Conservation (phyloP, 2,113 vertebrate species). For the Sminthopsis crassicaudata region DNA sequence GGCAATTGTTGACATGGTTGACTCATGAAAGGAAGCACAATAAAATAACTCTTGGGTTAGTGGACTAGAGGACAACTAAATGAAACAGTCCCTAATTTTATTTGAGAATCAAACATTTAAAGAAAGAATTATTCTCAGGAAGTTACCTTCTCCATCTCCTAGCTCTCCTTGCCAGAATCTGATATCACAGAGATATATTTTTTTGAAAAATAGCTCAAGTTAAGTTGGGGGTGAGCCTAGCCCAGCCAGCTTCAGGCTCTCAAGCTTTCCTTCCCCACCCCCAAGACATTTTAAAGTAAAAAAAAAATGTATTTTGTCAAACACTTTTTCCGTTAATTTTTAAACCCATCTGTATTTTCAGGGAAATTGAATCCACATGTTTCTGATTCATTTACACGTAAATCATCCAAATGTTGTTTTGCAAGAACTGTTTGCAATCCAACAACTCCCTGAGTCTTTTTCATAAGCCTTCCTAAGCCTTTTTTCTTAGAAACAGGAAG, state of each 20-base stretch:
- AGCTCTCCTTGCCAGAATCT: conserved; percentile 12
- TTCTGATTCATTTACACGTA: conserved; percentile 82
- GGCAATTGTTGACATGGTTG: neutral
- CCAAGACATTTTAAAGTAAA: conserved; percentile 60
- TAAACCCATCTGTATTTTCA: conserved; percentile 80
- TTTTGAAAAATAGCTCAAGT: neutral
- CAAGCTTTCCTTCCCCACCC: conserved; percentile 1
- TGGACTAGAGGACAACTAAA: neutral
- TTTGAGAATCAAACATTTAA: conserved; percentile 48
- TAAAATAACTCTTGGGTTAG: neutral
- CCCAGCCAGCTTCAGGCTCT: neutral
- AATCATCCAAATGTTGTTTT: conserved; percentile 80
- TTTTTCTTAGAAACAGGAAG: conserved; percentile 82
- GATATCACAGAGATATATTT: neutral
- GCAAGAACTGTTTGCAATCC: conserved; percentile 72
- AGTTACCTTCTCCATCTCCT: conserved; percentile 22
- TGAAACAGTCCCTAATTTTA: conserved; percentile 10
- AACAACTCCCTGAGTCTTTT: conserved; percentile 77
- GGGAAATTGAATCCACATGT: conserved; percentile 83
- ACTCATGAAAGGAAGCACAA: neutral
- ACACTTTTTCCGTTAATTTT: conserved; percentile 82
- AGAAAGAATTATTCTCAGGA: conserved; percentile 19
- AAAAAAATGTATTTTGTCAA: conserved; percentile 72
- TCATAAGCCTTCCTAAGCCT: conserved; percentile 71
- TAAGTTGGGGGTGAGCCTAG: neutral